Conservation (phyloP, 2,888 invertebrate genomes). For the Halocaridina rubra region DNA sequence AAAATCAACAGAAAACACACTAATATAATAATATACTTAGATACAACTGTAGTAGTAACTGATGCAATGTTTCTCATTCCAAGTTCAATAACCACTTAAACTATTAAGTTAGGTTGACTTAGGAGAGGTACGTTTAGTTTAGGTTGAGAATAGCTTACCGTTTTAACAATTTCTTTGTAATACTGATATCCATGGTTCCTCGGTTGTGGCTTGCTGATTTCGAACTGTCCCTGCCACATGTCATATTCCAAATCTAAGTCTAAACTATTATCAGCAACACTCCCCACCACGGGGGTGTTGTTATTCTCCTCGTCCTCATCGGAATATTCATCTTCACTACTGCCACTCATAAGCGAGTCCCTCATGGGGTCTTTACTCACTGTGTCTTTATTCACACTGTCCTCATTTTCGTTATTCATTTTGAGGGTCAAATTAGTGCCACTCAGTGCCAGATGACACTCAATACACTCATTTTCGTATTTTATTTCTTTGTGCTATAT, state of each 20-base stretch:
- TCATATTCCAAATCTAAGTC: constrained; percentile 69
- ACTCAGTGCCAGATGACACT: not conserved
- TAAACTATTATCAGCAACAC: constrained; percentile 5
- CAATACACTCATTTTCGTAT: not conserved
- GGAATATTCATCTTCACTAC: constrained; percentile 29
- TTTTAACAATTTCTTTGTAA: constrained; percentile 56
- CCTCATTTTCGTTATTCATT: constrained; percentile 21
- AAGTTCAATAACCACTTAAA: no score
- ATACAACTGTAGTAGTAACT: no score
- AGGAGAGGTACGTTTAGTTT: not conserved
- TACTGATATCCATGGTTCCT: constrained; percentile 18
- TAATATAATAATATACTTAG: no score
- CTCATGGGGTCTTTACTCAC: constrained; percentile 58
- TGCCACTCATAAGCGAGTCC: constrained; percentile 58
- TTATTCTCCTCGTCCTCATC: constrained; percentile 47
- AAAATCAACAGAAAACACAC: no score
- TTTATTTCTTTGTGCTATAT: no score
- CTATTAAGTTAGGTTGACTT: no score
- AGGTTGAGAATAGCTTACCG: constrained; percentile 58
- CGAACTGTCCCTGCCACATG: constrained; percentile 89
- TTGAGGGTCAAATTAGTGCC: not conserved
- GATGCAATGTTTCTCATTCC: no score
- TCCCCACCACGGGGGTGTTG: not conserved
- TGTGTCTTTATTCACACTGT: not conserved
- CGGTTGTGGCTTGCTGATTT: constrained; percentile 24